A percentile compares a stretch with the other conserved stretches of the same genome.
phyloP scores from a whole-genome alignment of 2,888 invertebrate genomes.

The Drosophila rubida region DNA sequence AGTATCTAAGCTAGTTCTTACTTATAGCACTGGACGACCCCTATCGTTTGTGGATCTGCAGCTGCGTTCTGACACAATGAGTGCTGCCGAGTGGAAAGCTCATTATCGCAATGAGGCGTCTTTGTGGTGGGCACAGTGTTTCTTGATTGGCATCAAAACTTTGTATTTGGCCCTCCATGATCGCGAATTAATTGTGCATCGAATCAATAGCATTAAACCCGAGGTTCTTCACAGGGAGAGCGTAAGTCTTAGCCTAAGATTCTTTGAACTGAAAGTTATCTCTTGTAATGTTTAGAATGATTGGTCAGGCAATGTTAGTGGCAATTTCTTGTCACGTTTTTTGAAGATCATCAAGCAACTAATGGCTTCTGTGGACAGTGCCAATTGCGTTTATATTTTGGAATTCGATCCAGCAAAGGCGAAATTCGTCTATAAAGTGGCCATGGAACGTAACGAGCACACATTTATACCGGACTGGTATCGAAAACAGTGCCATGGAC shows the following conservation, averaged over 20 bases:
- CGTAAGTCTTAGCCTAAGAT: constrained; percentile 38
- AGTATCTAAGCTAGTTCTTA: neutral
- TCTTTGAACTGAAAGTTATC: neutral
- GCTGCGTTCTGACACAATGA: constrained; percentile 49
- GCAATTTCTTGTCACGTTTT: constrained; percentile 42
- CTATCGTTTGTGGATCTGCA: constrained; percentile 46
- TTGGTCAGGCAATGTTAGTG: constrained; percentile 50
- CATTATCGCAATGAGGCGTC: constrained; percentile 37
- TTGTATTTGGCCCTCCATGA: constrained; percentile 49
- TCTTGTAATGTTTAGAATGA: neutral
- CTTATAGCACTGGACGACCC: neutral
- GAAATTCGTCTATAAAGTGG: constrained; percentile 18
- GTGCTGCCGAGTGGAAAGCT: constrained; percentile 29
- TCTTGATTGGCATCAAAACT: constrained; percentile 40
- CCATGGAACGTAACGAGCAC: constrained; percentile 26
- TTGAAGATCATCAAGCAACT: constrained; percentile 19
- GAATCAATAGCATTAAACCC: constrained; percentile 8
- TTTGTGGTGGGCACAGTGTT: constrained; percentile 60
- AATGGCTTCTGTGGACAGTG: constrained; percentile 27
- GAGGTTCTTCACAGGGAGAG: constrained; percentile 24
- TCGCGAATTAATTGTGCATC: constrained; percentile 15
- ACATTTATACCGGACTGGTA: constrained; percentile 68
- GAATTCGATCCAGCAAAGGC: constrained; percentile 39
- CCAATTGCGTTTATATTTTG: constrained; percentile 48
- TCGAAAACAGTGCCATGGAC: constrained; percentile 30